Evolutionary conservation across 2,888 invertebrate genomes (phyloP).

Genomic region (Belgica antarctica): DNA sequence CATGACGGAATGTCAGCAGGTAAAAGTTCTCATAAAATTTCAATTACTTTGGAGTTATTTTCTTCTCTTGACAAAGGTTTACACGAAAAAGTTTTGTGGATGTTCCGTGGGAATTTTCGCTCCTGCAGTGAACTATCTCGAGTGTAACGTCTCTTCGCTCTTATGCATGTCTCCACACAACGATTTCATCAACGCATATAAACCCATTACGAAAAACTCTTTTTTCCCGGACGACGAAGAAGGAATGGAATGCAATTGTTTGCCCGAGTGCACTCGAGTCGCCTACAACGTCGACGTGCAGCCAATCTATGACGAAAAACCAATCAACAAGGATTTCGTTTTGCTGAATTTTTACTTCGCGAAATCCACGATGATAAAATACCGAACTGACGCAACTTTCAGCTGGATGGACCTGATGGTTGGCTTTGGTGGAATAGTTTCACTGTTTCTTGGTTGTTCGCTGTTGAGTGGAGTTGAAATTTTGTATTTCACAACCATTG

Average conservation of each 20-base stretch:
- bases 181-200: conserved; percentile 37
- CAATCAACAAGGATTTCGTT: background rate
- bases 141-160: conserved; percentile 31
- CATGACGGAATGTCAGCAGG: conserved; percentile 37
- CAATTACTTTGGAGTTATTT: background rate
- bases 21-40: conserved; percentile 3
- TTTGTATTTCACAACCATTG: conserved; percentile 47
- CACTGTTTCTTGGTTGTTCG: conserved; percentile 51
- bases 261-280: conserved; percentile 38
- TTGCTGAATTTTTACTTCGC: conserved; percentile 48
- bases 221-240: conserved; percentile 39
- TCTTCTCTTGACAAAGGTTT: background rate
- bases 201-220: background rate
- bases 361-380: conserved; percentile 48
- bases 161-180: conserved; percentile 31
- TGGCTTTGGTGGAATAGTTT: conserved; percentile 50
- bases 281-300: conserved; percentile 27
- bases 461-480: conserved; percentile 49
- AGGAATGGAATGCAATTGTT: conserved; percentile 41
- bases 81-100: background rate
- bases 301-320: conserved; percentile 35
- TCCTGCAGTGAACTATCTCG: background rate
- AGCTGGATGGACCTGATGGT: conserved; percentile 49
- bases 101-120: conserved; percentile 13
- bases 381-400: conserved; percentile 49